Base-by-base conservation (phyloP, 2,888 invertebrate genomes). In the Spilosoma lubricipeda region DNA sequence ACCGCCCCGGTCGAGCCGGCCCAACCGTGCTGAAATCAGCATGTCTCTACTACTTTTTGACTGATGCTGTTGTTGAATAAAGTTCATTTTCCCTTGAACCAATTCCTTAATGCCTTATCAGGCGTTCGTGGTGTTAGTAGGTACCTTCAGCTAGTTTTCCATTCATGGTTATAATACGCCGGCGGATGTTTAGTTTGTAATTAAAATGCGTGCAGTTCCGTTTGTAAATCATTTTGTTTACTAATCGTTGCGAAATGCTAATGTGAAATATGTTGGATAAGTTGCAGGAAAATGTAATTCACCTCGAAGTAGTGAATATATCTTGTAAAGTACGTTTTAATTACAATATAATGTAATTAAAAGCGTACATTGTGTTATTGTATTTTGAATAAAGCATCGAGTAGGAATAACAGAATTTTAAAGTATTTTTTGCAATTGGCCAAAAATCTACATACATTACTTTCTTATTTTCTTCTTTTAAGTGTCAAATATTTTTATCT, bases 131-230 rank as follows among this genome's bases (percentile, higher is more conserved):
- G 69, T 48, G 59, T n/a, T 71, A 20, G 30, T n/a, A n/a, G n/a
- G n/a, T 70, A 20, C 30, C 68, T n/a, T 69, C 36, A 56, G n/a
- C 36, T 15, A 30, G 65, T 70, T 67, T 71, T 66, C 71, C 71
- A 76, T 79, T 83, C 77, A 76, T 75, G 82, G 68, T 67, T 72
- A 52, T 27, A 67, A 68, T 52, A 74, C 82, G 75, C 64, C 73
- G 73, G 23, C 71, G 77, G 78, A 83, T 77, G 77, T 71, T 71
- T 75, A 59, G 64, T 36, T 36, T 45, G 72, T 33, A 71, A 63
- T 77, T 76, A 82, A 78, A 78, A 80, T 80, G 77, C 76, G 77
- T 80, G 74, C 75, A 74, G 71, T 83, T 84, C 79, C 85, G 82
- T 79, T 84, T 45, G 20, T 76, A 71, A 70, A 79, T 82, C 75